Base-by-base conservation (phyloP, 1,140 invertebrate species). In the Zaprionus lachaisei region DNA sequence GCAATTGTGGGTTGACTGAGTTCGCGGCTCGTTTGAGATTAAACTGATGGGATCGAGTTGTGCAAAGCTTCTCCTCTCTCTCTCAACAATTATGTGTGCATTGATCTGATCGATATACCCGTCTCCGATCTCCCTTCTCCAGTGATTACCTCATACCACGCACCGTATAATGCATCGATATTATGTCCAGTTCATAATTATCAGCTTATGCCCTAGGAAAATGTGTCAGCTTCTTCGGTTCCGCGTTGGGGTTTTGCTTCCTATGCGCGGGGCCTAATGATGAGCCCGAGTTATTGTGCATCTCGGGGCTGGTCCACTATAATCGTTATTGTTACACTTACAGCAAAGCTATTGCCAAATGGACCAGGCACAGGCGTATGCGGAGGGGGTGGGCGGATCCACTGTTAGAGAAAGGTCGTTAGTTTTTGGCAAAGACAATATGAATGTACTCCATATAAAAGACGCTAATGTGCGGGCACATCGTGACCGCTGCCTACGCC, bases 251-350 rank as follows among this genome's bases (percentile, higher is more conserved):
- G 20, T 17, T 76, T 76, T 71, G 44, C 71, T 77, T 77, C 71
- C 71, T 68, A 62, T 56, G 70, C 24, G 47, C 47, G 2, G 14
- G 20, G 14, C 49, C 55, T 66, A 62, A 72, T 62, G 69, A 66
- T 72, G 69, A 73, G 68, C 20, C 38, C 17, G 26, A 47, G 37
- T 47, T 57, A 63, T 56, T 26, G 26, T 56, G 58, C 65, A 63
- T 67, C 41, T 47, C 61, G 77, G 20, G 47, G 20, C 47, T 51
- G 47, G 47, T 51, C 47, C 47, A 24, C 2, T 51, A 5, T 51
- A 51, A 71, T 64, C 75, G 79, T 85, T 85, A 85, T 74, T 75
- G 80, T 82, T 77, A 86, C 83, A 86, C 82, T 83, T 83, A 84
- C 82, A 71, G 63, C 65, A 55, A 66, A 69, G 66, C 54, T 70